Percentiles rank a stretch among this genome's conserved stretches.
These are phyloP conservation scores for Sepiola atlantica DNA, from an alignment of 2,888 invertebrate species.

Conservation along the genomic window DNA sequence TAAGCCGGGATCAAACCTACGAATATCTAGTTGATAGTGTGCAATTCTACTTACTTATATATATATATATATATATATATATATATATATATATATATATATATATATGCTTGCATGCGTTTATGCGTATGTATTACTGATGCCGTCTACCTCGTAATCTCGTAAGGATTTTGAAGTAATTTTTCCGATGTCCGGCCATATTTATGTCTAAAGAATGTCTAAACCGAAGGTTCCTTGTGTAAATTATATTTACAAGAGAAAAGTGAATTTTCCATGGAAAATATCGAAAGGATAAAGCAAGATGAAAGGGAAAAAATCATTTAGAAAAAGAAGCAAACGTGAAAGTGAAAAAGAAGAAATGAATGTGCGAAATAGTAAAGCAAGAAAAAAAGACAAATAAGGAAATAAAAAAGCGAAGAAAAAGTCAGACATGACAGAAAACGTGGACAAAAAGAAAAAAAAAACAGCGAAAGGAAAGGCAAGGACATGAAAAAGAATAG, in stretches of 20 bases:
- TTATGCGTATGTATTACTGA: background rate
- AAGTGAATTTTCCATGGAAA: background rate
- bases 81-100: background rate
- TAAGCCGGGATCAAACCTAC: too few relatives aligned
- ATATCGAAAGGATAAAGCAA: background rate
- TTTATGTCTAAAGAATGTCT: background rate
- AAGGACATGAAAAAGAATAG: too few relatives aligned
- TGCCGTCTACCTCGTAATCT: background rate
- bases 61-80: too few relatives aligned
- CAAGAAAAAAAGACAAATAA: too few relatives aligned
- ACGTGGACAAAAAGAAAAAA: background rate
- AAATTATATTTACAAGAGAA: background rate
- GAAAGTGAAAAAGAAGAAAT: too few relatives aligned
- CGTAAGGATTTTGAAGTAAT: background rate
- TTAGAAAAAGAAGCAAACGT: too few relatives aligned
- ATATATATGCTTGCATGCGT: background rate
- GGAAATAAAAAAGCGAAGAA: too few relatives aligned
- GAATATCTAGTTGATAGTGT: too few relatives aligned
- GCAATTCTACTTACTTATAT: too few relatives aligned
- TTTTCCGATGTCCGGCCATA: background rate
- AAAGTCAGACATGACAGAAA: too few relatives aligned
- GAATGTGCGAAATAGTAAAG: too few relatives aligned
- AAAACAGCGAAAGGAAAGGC: background rate
- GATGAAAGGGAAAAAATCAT: background rate
- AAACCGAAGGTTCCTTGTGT: background rate